Evolutionary conservation across 2,113 vertebrate species (phyloP).

Genomic region (Nyctibius bracteatus): DNA sequence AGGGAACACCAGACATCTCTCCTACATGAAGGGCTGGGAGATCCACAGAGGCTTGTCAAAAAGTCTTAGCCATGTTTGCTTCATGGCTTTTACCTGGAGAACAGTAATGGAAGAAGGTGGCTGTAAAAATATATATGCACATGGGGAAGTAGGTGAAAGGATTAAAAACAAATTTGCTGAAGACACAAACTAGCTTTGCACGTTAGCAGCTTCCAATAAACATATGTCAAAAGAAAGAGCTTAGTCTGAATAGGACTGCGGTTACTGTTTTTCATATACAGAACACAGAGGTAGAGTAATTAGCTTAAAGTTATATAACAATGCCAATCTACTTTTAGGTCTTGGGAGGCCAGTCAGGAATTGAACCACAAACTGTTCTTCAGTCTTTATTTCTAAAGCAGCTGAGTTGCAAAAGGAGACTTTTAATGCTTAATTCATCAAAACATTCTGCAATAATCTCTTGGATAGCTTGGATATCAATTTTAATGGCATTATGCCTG

Average conservation of each 20-base stretch:
- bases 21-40: not conserved
- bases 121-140: not conserved
- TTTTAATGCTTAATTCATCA: not conserved
- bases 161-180: not conserved
- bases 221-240: not conserved
- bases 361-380: not conserved
- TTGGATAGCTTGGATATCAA: not conserved
- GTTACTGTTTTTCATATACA: not conserved
- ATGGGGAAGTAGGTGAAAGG: not conserved
- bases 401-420: not conserved
- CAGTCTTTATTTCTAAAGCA: not conserved
- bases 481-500: constrained; percentile 7
- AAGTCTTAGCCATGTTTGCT: not conserved
- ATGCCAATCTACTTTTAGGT: not conserved
- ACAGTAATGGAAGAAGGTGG: not conserved
- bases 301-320: not conserved
- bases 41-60: not conserved
- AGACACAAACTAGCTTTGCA: not conserved
- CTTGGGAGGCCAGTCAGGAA: not conserved
- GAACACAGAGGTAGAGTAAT: not conserved
- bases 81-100: not conserved
- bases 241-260: not conserved
- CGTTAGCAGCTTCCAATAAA: not conserved
- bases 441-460: not conserved
- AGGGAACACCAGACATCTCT: not conserved